Evolutionary conservation across 1,140 invertebrate species (phyloP), one percentile per base, ranked within the genome.

Genomic region (Bombus haemorrhoidalis): DNA sequence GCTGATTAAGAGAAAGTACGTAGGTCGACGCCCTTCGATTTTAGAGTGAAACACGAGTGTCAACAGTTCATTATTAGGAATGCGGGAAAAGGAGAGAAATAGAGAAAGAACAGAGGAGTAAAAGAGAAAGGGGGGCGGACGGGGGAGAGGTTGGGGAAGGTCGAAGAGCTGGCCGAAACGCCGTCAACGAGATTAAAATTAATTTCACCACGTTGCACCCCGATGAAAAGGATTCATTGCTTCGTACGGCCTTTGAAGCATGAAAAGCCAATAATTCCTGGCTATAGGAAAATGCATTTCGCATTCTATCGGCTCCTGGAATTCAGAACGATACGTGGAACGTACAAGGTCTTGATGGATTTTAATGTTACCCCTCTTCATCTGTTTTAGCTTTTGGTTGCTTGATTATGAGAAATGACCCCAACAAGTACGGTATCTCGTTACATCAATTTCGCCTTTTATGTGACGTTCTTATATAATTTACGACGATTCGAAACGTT

Each of bases 121-220:
- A 25, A 71, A 41, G 10, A 41, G 22, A 69, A 25, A 25, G 66
- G 34, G 3, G 8, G 3, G n/a, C n/a, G n/a, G 3, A 3, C 18
- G 25, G 0, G 3, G 10, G 10, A 37, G 22, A 69, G 34, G 8
- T 15, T 28, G 69, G 25, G 68, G 15, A 34, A 71, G 69, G 69
- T 47, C 43, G 37, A 62, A 77, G 28, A n/a, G 75, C 22, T 32
- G 12, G 77, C 68, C 64, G 43, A 47, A 71, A 71, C 43, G 78
- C 25, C 66, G 64, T 69, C 25, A 57, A 81, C 66, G 79, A 72
- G 79, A 81, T 81, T 81, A 57, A 71, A 81, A 81, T 81, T 81
- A 81, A 81, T 81, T 81, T 81, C 68, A 37, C 25, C 47, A 47
- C 34, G 66, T 81, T 39, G 32, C 32, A 47, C 43, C 59, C 25